Evolutionary conservation across 1,140 invertebrate genomes (phyloP), one percentile per base, ranked within the genome.

Genomic region (Acyrthosiphon pisum): DNA sequence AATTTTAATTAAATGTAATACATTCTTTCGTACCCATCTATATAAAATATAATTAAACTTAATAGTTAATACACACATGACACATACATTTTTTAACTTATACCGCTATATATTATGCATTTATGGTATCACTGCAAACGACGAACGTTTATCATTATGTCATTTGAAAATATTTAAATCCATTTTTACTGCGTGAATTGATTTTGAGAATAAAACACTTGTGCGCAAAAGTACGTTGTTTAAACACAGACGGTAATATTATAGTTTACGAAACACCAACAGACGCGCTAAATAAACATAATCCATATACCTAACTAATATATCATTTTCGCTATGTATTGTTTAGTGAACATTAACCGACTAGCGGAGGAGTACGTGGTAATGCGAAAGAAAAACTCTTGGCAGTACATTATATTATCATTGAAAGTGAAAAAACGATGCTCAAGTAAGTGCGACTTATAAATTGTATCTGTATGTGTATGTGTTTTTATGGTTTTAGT

Each of bases 351-450:
- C 87, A 22, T 88, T 20, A 53, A 88, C 26, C 87, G 87, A 35
- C 48, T 23, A 23, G 6, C 48, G 35, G n/a, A 88, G 44, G 26
- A 88, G 30, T n/a, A 88, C n/a, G 48, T 11, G 2, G 41, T 53
- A 53, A 89, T 89, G 87, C 88, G 88, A 41, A 90, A 60, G 18
- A 60, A 41, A 37, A 90, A 56, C 50, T 26, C 50, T 90, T 56
- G 50, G 46, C n/a, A 48, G n/a, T 56, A 37, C 88, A 20, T 46
- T 23, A n/a, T n/a, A 4, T 35, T 90, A 41, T 60, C 88, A 11
- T 41, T 60, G 37, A 56, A 90, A 60, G 23, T 48, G 37, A 90
- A 53, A 56, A 90, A 90, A 60, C 88, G 53, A 90, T 90, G 53
- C 56, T 90, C 88, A 60, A 90, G 88, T 90, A 41, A 90, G 88